Conservation (phyloP, 2,113 vertebrate genomes). For the Colius striatus region DNA sequence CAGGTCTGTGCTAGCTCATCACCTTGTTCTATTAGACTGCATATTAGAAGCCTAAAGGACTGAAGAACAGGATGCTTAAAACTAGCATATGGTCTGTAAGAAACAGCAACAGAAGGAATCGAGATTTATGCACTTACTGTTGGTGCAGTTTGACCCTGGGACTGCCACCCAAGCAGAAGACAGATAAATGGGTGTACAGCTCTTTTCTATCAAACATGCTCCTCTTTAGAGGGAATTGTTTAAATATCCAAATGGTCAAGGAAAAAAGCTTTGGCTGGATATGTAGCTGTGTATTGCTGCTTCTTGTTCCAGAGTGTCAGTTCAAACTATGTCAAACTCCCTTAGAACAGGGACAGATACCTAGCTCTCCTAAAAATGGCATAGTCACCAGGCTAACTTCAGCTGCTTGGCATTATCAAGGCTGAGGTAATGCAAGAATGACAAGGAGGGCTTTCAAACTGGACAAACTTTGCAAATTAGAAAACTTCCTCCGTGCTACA, state of each 20-base stretch:
- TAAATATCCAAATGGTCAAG: background rate
- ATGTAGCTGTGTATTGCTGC: background rate
- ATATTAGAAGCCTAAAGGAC: background rate
- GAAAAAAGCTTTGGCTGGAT: background rate
- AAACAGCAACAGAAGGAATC: background rate
- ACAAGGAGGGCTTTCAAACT: background rate
- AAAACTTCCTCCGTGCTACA: background rate
- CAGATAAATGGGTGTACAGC: background rate
- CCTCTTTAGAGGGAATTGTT: background rate
- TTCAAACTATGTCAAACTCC: background rate
- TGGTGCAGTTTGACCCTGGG: background rate
- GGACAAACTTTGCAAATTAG: background rate
- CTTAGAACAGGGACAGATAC: background rate
- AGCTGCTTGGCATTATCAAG: background rate
- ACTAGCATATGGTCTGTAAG: background rate
- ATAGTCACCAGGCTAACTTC: background rate
- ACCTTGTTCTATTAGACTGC: background rate
- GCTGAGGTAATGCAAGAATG: background rate
- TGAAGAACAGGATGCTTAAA: background rate
- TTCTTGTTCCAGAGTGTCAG: background rate
- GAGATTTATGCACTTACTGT: background rate
- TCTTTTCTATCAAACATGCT: background rate
- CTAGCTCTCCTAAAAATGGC: background rate
- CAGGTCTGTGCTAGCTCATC: background rate
- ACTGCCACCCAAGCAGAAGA: background rate